Base-by-base conservation (phyloP, 2,888 invertebrate genomes). In the Drosophila borealis region DNA sequence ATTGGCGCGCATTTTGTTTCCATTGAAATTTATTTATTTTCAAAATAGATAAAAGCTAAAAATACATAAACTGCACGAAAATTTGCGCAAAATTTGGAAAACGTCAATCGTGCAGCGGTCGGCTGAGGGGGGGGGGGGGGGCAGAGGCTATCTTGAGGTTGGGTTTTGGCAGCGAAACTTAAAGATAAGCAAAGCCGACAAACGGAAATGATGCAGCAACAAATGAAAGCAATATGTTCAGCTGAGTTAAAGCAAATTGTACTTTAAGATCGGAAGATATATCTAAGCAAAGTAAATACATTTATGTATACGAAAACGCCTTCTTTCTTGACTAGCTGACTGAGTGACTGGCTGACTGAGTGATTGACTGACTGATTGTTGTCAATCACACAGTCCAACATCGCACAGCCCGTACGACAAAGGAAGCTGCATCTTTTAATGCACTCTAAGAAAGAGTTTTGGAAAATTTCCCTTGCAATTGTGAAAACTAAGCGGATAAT, bases 161-260 rank as follows among this genome's bases (percentile, higher is more conserved):
- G 36, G 33, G 49, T 76, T 68, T 79, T 84, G 79, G 81, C 81
- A 76, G 37, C 44, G 29, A 55, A 60, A 67, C 69, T 39, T 21
- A 25, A 51, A 44, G 44, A 67, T 67, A 55, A 60, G 41, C 53
- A 50, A 69, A 29, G 13, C n/a, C 25, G n/a, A 36, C 74, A 77
- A 69, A 8, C 79, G 83, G 86, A 83, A 70, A 80, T 82, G 78
- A 86, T 78, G 86, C 76, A 68, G 70, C 50, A 55, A 44, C 29
- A 51, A 59, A 61, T 19, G 13, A 50, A 46, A 46, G 36, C 36
- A 25, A 33, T 50, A 8, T 33, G 48, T 2, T 48, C 17, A 44
- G 21, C 45, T 59, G 42, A 44, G 34, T 14, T n/a, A 49, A 44
- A 42, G 9, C 39, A 11, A 11, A 25, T 44, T 46, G 19, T 9